Conservation (phyloP, 1,140 invertebrate genomes). For the Euwallacea similis region DNA sequence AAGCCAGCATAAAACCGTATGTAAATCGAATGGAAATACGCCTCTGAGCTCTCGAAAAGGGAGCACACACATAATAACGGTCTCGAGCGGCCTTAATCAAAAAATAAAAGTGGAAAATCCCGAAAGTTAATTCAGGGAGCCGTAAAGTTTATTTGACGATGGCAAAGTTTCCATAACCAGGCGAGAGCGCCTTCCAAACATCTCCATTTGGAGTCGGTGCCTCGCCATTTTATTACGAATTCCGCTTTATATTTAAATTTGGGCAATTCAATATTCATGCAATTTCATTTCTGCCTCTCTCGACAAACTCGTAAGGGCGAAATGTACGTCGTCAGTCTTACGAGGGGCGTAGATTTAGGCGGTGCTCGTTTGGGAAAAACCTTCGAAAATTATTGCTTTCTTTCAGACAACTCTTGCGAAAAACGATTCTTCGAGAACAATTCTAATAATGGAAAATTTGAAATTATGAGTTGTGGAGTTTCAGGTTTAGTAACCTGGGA, state of each 20-base stretch:
- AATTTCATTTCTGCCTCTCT: conserved; percentile 45
- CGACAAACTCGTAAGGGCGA: conserved; percentile 28
- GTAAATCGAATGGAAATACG: conserved; percentile 3
- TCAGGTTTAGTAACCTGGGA: no score
- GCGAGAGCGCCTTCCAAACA: conserved; percentile 34
- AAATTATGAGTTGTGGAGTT: no score
- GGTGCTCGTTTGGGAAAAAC: conserved; percentile 19
- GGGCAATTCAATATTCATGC: conserved; percentile 46
- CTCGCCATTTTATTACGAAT: conserved; percentile 46
- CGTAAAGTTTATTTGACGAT: conserved; percentile 43
- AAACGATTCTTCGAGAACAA: no score
- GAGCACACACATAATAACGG: background rate
- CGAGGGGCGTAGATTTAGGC: conserved; percentile 22
- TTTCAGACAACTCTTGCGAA: no score
- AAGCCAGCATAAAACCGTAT: background rate
- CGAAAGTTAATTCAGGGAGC: conserved; percentile 39
- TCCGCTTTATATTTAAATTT: conserved; percentile 50
- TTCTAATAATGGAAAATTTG: no score
- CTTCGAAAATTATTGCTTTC: conserved; percentile 1
- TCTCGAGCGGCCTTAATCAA: conserved; percentile 30
- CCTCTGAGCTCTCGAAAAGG: background rate
- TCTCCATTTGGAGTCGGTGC: conserved; percentile 39
- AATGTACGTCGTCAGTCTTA: conserved; percentile 8
- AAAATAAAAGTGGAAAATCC: conserved; percentile 41
- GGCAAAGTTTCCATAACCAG: conserved; percentile 32